A percentile compares a stretch with the other conserved stretches of the same genome.
phyloP scores from a whole-genome alignment of 1,140 invertebrate species.

The Orius insidiosus region DNA sequence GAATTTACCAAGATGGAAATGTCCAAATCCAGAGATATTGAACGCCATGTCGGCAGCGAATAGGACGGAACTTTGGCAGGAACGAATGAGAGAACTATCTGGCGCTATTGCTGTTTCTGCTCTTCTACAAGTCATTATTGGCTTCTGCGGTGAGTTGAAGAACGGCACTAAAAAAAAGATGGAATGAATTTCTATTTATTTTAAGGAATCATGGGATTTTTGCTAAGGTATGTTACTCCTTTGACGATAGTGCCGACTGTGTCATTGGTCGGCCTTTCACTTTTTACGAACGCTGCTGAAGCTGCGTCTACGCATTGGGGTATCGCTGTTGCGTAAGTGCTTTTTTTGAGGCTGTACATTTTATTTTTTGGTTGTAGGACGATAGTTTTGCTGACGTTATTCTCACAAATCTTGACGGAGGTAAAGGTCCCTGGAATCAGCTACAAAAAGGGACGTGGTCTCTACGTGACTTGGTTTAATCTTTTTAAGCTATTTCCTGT shows the following conservation, averaged over 20 bases:
- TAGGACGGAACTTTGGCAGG: constrained; percentile 51
- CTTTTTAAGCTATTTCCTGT: constrained; percentile 71
- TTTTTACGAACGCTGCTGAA: constrained; percentile 58
- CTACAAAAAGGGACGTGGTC: constrained; percentile 39
- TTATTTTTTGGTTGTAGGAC: constrained; percentile 42
- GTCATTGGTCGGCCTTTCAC: constrained; percentile 54
- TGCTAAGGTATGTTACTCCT: constrained; percentile 58
- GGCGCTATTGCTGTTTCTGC: constrained; percentile 72
- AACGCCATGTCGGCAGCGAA: constrained; percentile 37
- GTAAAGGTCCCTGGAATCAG: constrained; percentile 43
- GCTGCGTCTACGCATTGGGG: constrained; percentile 66
- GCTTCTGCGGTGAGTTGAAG: constrained; percentile 33
- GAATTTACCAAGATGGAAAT: constrained; percentile 56
- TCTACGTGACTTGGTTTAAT: constrained; percentile 42
- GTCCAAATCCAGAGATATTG: constrained; percentile 38
- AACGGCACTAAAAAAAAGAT: neutral
- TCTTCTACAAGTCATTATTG: constrained; percentile 57
- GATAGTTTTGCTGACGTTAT: constrained; percentile 57
- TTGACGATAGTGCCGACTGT: constrained; percentile 67
- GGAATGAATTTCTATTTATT: constrained; percentile 2
- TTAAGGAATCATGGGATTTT: constrained; percentile 48
- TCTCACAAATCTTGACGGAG: constrained; percentile 61
- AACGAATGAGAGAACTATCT: constrained; percentile 63
- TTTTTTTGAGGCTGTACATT: neutral
- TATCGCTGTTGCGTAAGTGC: constrained; percentile 49